These are phyloP conservation scores for Cheilosia impressa DNA, from an alignment of 2,888 invertebrate species.

Conservation along the genomic window DNA sequence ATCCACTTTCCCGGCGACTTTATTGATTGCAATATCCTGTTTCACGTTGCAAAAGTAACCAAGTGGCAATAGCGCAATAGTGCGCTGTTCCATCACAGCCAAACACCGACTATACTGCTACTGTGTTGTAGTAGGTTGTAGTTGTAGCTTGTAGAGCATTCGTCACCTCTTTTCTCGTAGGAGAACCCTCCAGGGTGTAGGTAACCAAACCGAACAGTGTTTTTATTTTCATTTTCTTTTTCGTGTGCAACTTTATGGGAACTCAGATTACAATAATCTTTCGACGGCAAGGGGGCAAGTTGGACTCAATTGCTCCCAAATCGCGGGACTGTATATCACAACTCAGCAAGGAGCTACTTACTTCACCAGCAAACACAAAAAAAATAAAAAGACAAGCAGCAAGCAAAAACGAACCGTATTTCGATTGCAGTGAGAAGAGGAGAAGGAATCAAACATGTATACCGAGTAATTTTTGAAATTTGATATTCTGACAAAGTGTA, in stretches of 20 bases:
- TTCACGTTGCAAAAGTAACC: slow-evolving; percentile 69
- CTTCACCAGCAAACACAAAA: slow-evolving; percentile 7
- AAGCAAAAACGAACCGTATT: slow-evolving; percentile 16
- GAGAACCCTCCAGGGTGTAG: slow-evolving; percentile 28
- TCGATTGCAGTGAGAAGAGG: slow-evolving; percentile 20
- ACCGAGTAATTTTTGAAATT: slow-evolving; percentile 71
- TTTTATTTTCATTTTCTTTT: slow-evolving; percentile 9
- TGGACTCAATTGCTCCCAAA: slow-evolving; percentile 70
- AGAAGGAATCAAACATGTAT: slow-evolving; percentile 45
- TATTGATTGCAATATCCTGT: slow-evolving; percentile 74
- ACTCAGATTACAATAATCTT: slow-evolving; percentile 71
- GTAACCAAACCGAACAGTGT: slow-evolving; percentile 3
- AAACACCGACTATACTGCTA: slow-evolving; percentile 11
- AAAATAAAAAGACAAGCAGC: neutral
- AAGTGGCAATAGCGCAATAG: slow-evolving; percentile 50
- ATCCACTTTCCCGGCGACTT: slow-evolving; percentile 53
- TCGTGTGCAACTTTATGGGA: slow-evolving; percentile 44
- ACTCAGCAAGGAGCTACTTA: slow-evolving; percentile 71
- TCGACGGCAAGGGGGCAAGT: slow-evolving; percentile 16
- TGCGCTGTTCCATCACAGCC: slow-evolving; percentile 7
- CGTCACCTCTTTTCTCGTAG: slow-evolving; percentile 60
- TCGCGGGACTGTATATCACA: slow-evolving; percentile 67
- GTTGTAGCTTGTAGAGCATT: slow-evolving; percentile 21
- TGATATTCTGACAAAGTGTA: slow-evolving; percentile 74
- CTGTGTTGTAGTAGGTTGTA: no score